Evolutionary conservation across 2,113 vertebrate species (phyloP).

Genomic region (Podiceps cristatus): DNA sequence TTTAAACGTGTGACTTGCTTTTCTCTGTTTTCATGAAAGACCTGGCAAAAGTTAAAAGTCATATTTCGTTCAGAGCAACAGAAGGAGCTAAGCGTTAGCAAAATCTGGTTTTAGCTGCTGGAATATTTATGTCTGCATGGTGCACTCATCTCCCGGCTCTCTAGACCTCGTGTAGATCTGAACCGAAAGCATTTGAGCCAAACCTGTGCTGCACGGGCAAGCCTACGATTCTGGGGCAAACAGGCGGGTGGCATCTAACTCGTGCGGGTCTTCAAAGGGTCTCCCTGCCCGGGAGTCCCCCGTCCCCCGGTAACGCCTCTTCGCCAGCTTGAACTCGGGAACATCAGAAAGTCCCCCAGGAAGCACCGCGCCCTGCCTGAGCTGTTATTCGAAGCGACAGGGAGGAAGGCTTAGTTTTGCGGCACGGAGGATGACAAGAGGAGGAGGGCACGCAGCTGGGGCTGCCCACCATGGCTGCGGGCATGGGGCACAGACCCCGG

Average conservation of each 20-base stretch:
- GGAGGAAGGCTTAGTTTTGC: neutral
- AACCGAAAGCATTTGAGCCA: neutral
- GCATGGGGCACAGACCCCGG: rapidly evolving
- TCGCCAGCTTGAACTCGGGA: rapidly evolving
- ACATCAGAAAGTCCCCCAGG: neutral
- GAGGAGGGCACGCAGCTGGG: neutral
- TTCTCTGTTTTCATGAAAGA: neutral
- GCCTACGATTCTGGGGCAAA: neutral
- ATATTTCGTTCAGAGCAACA: neutral
- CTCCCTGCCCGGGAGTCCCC: neutral
- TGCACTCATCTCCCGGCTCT: neutral
- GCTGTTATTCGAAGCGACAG: neutral
- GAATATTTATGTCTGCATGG: neutral
- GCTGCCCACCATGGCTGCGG: neutral
- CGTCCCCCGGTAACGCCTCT: rapidly evolving
- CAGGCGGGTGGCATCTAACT: neutral
- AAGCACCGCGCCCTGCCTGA: neutral
- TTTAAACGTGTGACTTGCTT: neutral
- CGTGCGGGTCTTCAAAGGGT: neutral
- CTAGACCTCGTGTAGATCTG: neutral
- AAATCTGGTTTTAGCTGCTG: neutral
- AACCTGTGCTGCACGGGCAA: rapidly evolving
- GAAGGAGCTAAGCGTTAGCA: neutral
- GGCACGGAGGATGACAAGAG: neutral
- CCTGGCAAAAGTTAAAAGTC: conserved; percentile 46